Percentiles rank a stretch among this genome's conserved stretches.
These are phyloP conservation scores for Lichenostomus cassidix DNA, from an alignment of 2,113 vertebrate species.

Conservation along the genomic window DNA sequence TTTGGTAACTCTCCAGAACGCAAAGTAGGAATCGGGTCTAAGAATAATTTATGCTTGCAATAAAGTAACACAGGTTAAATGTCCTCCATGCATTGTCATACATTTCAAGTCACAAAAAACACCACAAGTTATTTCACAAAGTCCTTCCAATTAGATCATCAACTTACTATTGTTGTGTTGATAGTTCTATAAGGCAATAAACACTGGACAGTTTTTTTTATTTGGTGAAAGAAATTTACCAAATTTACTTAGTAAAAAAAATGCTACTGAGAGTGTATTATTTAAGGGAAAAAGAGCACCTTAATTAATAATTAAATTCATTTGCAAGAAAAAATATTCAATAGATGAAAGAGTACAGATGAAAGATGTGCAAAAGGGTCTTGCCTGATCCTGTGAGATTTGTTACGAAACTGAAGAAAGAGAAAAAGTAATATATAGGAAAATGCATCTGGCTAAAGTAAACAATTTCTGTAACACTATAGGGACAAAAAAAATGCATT, in stretches of 20 bases:
- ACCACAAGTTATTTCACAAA: neutral
- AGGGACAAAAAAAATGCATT: fast-evolving
- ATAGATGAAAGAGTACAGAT: neutral
- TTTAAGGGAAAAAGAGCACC: neutral
- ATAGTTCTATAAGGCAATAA: neutral
- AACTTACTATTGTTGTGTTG: neutral
- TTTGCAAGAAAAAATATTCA: neutral
- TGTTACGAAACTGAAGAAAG: neutral
- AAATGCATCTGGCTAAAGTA: neutral
- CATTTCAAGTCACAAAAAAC: neutral
- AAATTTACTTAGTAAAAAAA: neutral
- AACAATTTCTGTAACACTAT: neutral
- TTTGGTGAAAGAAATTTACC: neutral
- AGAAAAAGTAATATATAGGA: neutral
- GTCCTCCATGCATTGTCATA: neutral
- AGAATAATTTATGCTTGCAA: neutral
- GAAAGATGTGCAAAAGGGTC: neutral
- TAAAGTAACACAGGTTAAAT: neutral
- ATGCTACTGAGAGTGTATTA: neutral
- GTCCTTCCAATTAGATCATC: neutral
- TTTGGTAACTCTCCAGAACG: neutral
- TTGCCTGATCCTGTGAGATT: neutral
- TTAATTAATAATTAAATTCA: neutral
- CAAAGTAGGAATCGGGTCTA: neutral
- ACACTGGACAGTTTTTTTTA: neutral